phyloP scores from a whole-genome alignment of 2,888 invertebrate species.

The Apodemia hepburni region DNA sequence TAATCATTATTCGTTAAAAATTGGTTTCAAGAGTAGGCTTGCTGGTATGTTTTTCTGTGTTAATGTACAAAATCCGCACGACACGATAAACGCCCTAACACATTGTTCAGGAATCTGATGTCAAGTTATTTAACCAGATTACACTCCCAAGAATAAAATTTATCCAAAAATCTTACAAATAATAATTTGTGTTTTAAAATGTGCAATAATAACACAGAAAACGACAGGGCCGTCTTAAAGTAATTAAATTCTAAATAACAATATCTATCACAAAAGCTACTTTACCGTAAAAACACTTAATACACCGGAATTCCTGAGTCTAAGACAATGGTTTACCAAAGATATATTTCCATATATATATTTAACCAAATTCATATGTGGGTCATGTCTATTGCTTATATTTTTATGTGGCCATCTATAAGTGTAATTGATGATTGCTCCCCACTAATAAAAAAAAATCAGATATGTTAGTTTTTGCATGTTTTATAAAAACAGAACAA shows the following conservation, averaged over 20 bases:
- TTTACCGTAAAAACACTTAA: conserved; percentile 23
- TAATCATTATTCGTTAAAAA: no score
- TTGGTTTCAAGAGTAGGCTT: no score
- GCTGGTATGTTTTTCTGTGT: no score
- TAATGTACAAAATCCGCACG: conserved; percentile 4
- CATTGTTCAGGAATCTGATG: conserved; percentile 56
- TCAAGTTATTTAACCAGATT: conserved; percentile 24
- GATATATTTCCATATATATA: conserved; percentile 1
- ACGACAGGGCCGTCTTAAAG: conserved; percentile 24
- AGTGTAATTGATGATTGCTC: background rate
- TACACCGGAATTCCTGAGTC: conserved; percentile 9
- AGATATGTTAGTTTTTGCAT: background rate
- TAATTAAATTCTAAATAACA: conserved; percentile 53
- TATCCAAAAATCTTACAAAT: conserved; percentile 32
- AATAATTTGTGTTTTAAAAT: conserved; percentile 32
- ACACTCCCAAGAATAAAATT: conserved; percentile 20
- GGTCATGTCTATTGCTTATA: conserved; percentile 1
- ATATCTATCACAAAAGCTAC: conserved; percentile 68
- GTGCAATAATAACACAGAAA: conserved; percentile 34
- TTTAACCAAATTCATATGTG: conserved; percentile 3
- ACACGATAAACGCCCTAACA: conserved; percentile 33
- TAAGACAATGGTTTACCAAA: conserved; percentile 5
- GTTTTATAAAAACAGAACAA: no score
- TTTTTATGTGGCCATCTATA: background rate
- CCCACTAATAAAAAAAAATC: background rate